Evolutionary conservation across 2,888 invertebrate genomes (phyloP), one percentile per base, ranked within the genome.

Genomic region (Tanaodytes sp.): DNA sequence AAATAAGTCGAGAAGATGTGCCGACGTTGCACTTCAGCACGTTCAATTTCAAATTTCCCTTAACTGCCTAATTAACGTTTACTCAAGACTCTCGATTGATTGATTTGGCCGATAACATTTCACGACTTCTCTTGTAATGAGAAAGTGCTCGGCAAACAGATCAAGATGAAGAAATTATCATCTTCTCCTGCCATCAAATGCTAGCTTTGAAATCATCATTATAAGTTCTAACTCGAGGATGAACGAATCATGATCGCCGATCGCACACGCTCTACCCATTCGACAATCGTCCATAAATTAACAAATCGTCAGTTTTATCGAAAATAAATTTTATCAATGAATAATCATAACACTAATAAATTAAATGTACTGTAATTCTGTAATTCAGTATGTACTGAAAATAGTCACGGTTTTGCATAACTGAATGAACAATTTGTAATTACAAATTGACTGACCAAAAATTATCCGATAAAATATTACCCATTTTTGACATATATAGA

Each of bases 101-200:
- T 71, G 71, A 71, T 67, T 67, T 42, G 71, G 55, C 62, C 71
- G 71, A 71, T 71, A 71, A 67, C 71, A 71, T 71, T 71, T 71
- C 71, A 71, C 67, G 71, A 71, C 71, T 68, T 72, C 64, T 65
- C 68, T 52, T 61, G 61, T 68, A 72, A 61, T 58, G 65, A 68
- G 71, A 72, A 65, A 68, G 71, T 72, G 46, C 61, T 36, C 62
- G 49, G 52, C 63, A 72, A 68, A 19, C 68, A 72, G 64, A 72
- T 72, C 71, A 58, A 72, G 71, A 72, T 72, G 71, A 64, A 72
- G 68, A 65, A 68, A 72, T 72, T 68, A 65, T 67, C 67, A 65
- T 67, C 67, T 62, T 58, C 57, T 62, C 54, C 51, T 48, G 58
- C 52, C 63, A 45, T 64, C 59, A 52, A 71, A 71, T 67, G 55